Evolutionary conservation across 1,140 invertebrate species (phyloP).

Genomic region (Euwallacea similis): DNA sequence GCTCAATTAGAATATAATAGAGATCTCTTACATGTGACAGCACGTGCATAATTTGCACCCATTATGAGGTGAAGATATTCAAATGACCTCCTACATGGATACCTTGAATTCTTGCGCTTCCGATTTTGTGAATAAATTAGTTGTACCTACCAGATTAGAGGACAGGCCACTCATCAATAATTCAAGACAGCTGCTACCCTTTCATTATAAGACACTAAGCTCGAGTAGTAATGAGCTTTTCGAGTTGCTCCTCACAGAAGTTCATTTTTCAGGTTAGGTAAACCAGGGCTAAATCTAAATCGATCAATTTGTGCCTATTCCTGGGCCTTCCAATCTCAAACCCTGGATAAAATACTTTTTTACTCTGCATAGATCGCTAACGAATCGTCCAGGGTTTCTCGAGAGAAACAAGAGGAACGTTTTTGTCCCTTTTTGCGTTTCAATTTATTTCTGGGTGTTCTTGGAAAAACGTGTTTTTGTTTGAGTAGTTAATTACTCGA

Average conservation of each 20-base stretch:
- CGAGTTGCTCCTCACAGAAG: neutral
- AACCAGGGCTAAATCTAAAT: neutral
- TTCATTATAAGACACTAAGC: neutral
- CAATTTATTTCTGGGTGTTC: too few species aligned
- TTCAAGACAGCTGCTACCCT: neutral
- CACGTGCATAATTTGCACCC: too few species aligned
- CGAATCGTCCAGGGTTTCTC: conserved; percentile 5
- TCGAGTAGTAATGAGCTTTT: neutral
- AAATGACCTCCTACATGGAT: too few species aligned
- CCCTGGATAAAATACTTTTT: conserved; percentile 12
- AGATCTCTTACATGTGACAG: too few species aligned
- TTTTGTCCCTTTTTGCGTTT: neutral
- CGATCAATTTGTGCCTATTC: conserved; percentile 13
- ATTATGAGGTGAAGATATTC: too few species aligned
- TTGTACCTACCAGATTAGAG: too few species aligned
- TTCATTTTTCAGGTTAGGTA: conserved; percentile 3
- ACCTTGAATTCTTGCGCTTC: too few species aligned
- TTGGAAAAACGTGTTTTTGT: neutral
- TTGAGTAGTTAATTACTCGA: neutral
- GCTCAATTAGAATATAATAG: too few species aligned
- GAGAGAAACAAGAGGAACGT: neutral
- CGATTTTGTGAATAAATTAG: too few species aligned
- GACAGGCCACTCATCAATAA: neutral
- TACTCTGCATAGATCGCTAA: conserved; percentile 7
- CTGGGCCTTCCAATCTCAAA: conserved; percentile 7